Evolutionary conservation across 2,797 vertebrate species (phyloP), one percentile per base, ranked within the genome.

Genomic region (Xenopus petersii): DNA sequence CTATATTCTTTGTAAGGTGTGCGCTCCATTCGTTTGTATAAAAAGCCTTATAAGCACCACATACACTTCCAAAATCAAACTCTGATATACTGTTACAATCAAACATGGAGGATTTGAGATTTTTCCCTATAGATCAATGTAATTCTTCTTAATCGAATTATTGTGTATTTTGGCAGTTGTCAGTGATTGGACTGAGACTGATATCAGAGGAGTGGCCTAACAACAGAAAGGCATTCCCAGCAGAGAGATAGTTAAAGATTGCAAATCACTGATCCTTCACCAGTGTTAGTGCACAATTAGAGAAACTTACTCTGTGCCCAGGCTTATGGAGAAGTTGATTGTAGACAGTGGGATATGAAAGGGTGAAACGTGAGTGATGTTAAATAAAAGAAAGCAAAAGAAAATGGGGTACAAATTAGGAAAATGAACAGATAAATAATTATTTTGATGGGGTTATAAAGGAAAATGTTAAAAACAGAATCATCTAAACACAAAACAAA

Each of bases 251-350:
- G 26, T 1, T 30, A 13, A 30, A 77, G 36, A 68, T 13, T 16
- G 33, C 62, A 81, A 84, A 80, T 85, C 84, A 90, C 86, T 81
- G 79, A 85, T 85, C 85, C 83, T 75, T 77, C 83, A 81, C 86
- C 83, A 80, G 46, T 60, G 85, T 84, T 85, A 90, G 85, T 87
- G 85, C 87, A 81, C 87, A 88, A 88, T 87, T 77, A 91, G 88
- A 81, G 82, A 79, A 83, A 99, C 97, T 99, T 98, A 98, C 97
- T 98, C 97, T 96, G 95, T 99, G 97, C 94, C 95, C 95, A 90
- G 97, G 93, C 97, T 99, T 93, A 92, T 89, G 92, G 79, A 92
- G 91, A 81, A 90, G 94, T 94, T 92, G 94, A 95, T 94, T 93
- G 95, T 88, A 95, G 94, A 93, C 89, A 88, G 81, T 88, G 80